These are phyloP conservation scores for Cotesia chilonis DNA, from an alignment of 1,140 invertebrate genomes.

Conservation along the genomic window DNA sequence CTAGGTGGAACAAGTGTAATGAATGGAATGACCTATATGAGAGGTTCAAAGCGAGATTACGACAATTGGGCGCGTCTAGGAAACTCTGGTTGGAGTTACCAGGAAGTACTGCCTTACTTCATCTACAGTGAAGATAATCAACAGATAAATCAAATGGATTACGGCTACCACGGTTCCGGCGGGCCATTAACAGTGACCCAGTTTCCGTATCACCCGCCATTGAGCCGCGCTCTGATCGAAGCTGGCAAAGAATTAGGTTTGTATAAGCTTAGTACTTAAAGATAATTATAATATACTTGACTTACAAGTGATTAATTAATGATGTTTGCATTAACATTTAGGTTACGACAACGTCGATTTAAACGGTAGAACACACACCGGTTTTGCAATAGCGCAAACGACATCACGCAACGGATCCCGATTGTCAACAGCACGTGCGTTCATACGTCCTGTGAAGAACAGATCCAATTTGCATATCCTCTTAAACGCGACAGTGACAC, in stretches of 20 bases:
- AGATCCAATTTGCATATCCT: slow-evolving; percentile 80
- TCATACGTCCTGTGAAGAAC: slow-evolving; percentile 80
- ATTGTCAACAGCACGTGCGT: slow-evolving; percentile 82
- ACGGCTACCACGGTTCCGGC: slow-evolving; percentile 79
- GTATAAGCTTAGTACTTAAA: slow-evolving; percentile 19
- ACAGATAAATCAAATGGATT: slow-evolving; percentile 77
- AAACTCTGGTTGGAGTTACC: slow-evolving; percentile 89
- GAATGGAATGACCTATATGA: slow-evolving; percentile 97
- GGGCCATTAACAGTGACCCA: slow-evolving; percentile 82
- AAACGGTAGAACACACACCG: slow-evolving; percentile 83
- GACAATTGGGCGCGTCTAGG: slow-evolving; percentile 89
- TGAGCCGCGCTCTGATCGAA: slow-evolving; percentile 84
- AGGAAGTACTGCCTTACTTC: slow-evolving; percentile 88
- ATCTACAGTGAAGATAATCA: slow-evolving; percentile 86
- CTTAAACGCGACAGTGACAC: slow-evolving; percentile 78
- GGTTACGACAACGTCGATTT: slow-evolving; percentile 83
- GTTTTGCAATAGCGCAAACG: slow-evolving; percentile 86
- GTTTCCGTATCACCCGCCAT: slow-evolving; percentile 85
- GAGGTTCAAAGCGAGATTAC: slow-evolving; percentile 90
- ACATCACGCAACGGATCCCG: slow-evolving; percentile 89
- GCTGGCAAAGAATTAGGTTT: slow-evolving; percentile 81
- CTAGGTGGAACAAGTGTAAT: slow-evolving; percentile 92
- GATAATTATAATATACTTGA: no score
- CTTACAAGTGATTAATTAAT: neutral
- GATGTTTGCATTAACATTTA: slow-evolving; percentile 45